Percentiles rank a stretch among this genome's conserved stretches.
Conservation (phyloP, 2,797 vertebrate genomes). For the Lerista edwardsae region DNA sequence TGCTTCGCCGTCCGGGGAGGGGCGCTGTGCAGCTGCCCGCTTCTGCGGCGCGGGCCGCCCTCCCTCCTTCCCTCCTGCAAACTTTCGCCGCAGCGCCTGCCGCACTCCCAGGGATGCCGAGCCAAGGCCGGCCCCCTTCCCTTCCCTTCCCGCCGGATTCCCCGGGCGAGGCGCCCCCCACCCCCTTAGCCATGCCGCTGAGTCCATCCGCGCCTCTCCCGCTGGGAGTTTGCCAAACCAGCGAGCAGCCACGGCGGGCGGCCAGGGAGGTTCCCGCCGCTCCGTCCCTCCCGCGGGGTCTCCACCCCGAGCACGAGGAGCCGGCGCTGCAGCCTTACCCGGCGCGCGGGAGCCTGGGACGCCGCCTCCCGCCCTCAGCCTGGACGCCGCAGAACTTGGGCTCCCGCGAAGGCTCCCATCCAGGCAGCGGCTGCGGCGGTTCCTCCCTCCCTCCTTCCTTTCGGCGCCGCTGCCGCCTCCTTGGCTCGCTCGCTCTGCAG, state of each 20-base stretch:
- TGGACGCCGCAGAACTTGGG: constrained; percentile 25
- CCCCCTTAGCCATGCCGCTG: not conserved
- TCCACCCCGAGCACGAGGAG: not conserved
- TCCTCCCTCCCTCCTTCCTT: not conserved
- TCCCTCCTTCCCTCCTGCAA: not conserved
- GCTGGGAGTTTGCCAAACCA: not conserved
- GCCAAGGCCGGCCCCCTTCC: not conserved
- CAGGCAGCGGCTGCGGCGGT: constrained; percentile 37
- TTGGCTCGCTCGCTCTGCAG: constrained; percentile 49
- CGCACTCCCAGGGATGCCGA: not conserved
- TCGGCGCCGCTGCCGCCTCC: no score
- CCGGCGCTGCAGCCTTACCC: constrained; percentile 48
- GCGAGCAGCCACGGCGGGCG: not conserved
- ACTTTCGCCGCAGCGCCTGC: constrained; percentile 38
- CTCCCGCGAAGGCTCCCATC: constrained; percentile 18
- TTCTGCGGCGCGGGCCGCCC: constrained; percentile 19
- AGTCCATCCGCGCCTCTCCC: not conserved
- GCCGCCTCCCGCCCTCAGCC: not conserved
- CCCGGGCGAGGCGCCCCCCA: not conserved
- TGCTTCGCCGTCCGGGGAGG: not conserved
- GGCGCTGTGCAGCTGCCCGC: not conserved
- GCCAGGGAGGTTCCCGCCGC: not conserved
- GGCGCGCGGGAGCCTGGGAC: not conserved
- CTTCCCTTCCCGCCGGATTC: not conserved
- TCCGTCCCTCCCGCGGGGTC: not conserved